Evolutionary conservation across 2,113 vertebrate species (phyloP).

Genomic region (Emydura subglobosa): DNA sequence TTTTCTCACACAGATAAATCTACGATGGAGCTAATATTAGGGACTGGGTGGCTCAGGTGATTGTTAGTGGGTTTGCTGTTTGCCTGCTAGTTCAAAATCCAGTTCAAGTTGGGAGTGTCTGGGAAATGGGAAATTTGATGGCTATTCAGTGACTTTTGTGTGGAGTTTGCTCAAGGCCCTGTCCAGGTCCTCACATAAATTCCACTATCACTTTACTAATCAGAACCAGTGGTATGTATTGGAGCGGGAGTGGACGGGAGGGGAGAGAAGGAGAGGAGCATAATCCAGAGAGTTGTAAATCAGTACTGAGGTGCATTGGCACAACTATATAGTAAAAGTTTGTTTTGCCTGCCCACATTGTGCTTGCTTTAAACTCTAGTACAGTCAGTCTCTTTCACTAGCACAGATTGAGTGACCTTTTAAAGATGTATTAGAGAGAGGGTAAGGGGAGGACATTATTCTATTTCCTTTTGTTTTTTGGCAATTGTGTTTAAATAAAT

Average conservation of each 20-base stretch:
- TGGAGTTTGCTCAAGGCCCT: not conserved
- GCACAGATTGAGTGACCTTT: not conserved
- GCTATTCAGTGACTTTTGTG: not conserved
- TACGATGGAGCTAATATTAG: not conserved
- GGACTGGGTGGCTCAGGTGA: not conserved
- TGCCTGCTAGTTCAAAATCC: not conserved
- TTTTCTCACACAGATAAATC: accelerated
- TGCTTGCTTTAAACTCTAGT: not conserved
- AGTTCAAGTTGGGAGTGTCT: not conserved
- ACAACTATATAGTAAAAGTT: not conserved
- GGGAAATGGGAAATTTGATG: not conserved
- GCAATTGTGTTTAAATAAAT: not conserved
- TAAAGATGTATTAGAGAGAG: not conserved
- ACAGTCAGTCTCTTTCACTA: not conserved
- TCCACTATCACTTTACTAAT: not conserved
- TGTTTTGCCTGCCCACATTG: not conserved
- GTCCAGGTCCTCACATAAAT: accelerated
- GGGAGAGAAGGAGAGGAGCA: no score
- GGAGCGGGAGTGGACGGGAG: accelerated
- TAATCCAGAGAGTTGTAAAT: not conserved
- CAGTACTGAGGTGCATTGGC: not conserved
- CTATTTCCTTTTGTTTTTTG: not conserved
- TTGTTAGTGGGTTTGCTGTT: not conserved
- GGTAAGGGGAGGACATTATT: not conserved
- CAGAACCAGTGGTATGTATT: not conserved